Percentiles rank a stretch among this genome's conserved stretches.
These are phyloP conservation scores for Drosophila seguyi DNA, from an alignment of 1,140 invertebrate species.

Conservation along the genomic window DNA sequence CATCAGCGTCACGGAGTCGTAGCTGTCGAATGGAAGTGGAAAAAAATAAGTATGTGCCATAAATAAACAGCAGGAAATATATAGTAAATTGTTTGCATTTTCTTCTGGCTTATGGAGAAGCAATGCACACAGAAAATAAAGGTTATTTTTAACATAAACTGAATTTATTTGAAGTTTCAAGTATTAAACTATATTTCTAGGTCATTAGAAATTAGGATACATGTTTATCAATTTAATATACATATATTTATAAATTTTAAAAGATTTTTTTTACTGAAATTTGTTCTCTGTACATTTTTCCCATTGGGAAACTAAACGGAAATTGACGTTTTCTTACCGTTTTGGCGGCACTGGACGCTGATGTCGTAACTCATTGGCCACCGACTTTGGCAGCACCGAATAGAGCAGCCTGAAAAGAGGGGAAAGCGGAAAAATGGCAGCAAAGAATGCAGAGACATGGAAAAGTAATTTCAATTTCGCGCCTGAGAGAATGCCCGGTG, in stretches of 20 bases:
- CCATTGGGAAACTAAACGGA: conserved; percentile 1
- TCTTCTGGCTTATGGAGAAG: background rate
- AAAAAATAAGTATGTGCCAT: conserved; percentile 46
- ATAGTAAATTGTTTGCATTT: conserved; percentile 58
- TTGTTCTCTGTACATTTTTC: conserved; percentile 21
- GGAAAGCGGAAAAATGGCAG: conserved; percentile 7
- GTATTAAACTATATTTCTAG: background rate
- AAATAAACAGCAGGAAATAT: conserved; percentile 68
- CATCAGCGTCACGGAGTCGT: conserved; percentile 95
- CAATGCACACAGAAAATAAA: background rate
- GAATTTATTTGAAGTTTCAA: background rate
- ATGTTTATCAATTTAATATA: background rate
- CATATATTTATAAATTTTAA: too few species aligned
- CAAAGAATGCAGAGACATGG: conserved; percentile 53
- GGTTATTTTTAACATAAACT: background rate
- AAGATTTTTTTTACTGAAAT: background rate
- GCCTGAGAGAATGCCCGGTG: conserved; percentile 68
- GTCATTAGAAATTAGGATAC: too few species aligned
- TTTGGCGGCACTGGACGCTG: conserved; percentile 94
- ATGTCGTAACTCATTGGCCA: conserved; percentile 96
- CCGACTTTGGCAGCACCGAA: conserved; percentile 96
- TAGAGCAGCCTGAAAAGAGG: conserved; percentile 91
- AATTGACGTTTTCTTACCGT: conserved; percentile 74
- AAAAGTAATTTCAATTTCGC: conserved; percentile 80
- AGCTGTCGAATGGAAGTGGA: conserved; percentile 86